A percentile compares a stretch with the other conserved stretches of the same genome.
Evolutionary conservation across 2,113 vertebrate genomes (phyloP).

Genomic region (Siniperca chuatsi): DNA sequence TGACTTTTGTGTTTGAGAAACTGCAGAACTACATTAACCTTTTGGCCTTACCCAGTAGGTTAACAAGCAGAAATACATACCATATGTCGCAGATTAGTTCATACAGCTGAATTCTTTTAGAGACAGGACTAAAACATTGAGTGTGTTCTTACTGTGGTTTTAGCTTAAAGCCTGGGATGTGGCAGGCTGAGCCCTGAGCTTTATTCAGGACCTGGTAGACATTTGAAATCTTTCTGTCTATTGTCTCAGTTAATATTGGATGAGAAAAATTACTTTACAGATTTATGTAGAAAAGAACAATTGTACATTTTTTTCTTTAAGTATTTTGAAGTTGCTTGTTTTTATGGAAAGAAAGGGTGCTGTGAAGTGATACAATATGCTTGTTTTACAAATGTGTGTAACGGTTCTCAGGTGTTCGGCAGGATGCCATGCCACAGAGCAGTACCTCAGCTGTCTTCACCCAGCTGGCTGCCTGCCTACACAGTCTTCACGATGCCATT

Average conservation of each 20-base stretch:
- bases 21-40: constrained; percentile 91
- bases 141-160: constrained; percentile 34
- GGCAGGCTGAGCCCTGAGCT: constrained; percentile 90
- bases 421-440: constrained; percentile 89
- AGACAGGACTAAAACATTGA: neutral
- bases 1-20: constrained; percentile 93
- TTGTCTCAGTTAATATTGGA: neutral
- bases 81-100: neutral
- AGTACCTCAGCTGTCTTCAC: constrained; percentile 92
- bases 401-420: constrained; percentile 79
- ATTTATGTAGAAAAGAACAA: neutral
- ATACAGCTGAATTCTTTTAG: neutral
- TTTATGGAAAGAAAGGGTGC: neutral
- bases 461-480: constrained; percentile 90
- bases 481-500: constrained; percentile 90
- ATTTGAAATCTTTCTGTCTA: neutral
- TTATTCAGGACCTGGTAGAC: constrained; percentile 92
- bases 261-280: neutral
- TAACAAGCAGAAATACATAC: neutral
- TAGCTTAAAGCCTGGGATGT: constrained; percentile 94
- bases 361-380: neutral
- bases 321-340: neutral
- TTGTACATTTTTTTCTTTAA: neutral
- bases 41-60: constrained; percentile 94
- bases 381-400: constrained; percentile 14